These are phyloP conservation scores for Neotoma lepida DNA, from an alignment of 2,113 vertebrate genomes.

Conservation along the genomic window DNA sequence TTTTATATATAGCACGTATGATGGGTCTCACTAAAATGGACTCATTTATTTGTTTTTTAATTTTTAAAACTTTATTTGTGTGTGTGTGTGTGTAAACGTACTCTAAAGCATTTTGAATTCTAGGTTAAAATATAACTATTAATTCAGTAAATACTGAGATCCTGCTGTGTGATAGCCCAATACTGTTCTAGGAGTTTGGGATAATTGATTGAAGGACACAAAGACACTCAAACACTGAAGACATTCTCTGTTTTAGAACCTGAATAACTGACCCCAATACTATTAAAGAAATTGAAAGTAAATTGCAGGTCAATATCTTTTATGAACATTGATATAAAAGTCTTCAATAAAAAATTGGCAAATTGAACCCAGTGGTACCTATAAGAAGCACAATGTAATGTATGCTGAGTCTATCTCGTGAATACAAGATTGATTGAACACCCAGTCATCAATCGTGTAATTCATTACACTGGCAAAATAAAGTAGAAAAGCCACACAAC, in stretches of 20 bases:
- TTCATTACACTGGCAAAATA: not conserved
- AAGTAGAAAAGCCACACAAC: not conserved
- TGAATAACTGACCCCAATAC: not conserved
- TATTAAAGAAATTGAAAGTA: conserved; percentile 18
- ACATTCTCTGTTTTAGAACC: conserved; percentile 6
- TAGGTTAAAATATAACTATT: conserved; percentile 1
- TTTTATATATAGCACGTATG: not conserved
- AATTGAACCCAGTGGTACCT: not conserved
- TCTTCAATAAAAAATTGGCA: not conserved
- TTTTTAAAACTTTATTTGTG: not conserved
- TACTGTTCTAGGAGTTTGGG: not conserved
- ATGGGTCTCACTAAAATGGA: not conserved
- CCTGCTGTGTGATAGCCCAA: not conserved
- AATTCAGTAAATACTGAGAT: not conserved
- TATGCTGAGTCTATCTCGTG: not conserved
- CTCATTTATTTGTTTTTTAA: not conserved
- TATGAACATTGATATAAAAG: not conserved
- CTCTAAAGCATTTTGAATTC: not conserved
- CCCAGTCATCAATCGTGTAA: not conserved
- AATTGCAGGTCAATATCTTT: not conserved
- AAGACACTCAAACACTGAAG: not conserved
- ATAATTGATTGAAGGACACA: not conserved
- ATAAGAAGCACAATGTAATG: not conserved
- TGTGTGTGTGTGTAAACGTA: not conserved
- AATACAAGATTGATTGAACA: not conserved